Evolutionary conservation across 2,888 invertebrate species (phyloP).

Genomic region (Diloba caeruleocephala): DNA sequence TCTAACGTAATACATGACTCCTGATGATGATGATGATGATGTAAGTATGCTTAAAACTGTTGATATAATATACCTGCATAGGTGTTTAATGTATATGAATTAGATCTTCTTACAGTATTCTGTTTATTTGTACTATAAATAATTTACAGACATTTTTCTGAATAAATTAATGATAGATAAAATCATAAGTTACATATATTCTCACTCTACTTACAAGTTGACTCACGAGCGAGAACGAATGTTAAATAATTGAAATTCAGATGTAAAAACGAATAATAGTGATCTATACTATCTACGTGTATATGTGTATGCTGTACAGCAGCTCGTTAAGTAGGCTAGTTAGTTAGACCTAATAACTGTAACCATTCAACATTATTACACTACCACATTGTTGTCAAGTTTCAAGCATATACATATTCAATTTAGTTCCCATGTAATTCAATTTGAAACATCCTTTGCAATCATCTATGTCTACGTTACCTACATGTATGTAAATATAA

Average conservation of each 20-base stretch:
- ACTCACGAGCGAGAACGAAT: conserved; percentile 11
- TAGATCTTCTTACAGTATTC: no score
- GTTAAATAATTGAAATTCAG: conserved; percentile 13
- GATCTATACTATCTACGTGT: conserved; percentile 3
- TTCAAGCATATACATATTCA: conserved; percentile 19
- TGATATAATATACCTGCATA: no score
- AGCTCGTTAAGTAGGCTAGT: conserved; percentile 22
- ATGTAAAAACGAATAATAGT: conserved; percentile 3
- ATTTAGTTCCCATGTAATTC: conserved; percentile 36
- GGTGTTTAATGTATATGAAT: no score
- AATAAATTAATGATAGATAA: not conserved
- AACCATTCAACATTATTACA: conserved; percentile 32
- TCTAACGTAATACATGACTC: conserved; percentile 14
- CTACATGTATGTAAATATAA: conserved; percentile 44
- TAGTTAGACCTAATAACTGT: conserved; percentile 12
- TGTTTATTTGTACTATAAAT: not conserved
- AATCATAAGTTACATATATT: not conserved
- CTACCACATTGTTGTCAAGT: conserved; percentile 32
- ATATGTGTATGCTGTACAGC: conserved; percentile 15
- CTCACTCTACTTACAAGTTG: conserved; percentile 34
- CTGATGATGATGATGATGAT: conserved; percentile 8
- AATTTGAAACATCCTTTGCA: conserved; percentile 49
- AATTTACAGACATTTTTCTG: not conserved
- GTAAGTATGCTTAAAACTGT: no score
- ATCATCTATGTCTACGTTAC: conserved; percentile 23